phyloP scores from a whole-genome alignment of 2,888 invertebrate species.

The Acanthopleura granulata region DNA sequence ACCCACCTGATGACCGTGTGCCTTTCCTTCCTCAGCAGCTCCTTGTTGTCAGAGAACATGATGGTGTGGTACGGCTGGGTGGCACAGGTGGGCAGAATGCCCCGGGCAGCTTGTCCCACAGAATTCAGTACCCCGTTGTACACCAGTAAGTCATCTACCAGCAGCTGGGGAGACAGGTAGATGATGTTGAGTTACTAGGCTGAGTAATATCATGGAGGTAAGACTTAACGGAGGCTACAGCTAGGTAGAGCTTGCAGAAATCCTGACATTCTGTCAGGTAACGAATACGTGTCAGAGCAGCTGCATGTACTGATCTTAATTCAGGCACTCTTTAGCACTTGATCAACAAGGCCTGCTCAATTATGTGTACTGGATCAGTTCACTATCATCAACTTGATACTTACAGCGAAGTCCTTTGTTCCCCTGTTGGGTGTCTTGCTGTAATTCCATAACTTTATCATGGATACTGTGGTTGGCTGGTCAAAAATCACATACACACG shows the following conservation, averaged over 20 bases:
- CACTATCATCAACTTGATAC: constrained; percentile 47
- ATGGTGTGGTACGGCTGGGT: constrained; percentile 66
- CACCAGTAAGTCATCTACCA: constrained; percentile 85
- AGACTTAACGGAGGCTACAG: no score
- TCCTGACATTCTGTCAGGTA: no score
- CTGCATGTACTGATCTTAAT: no score
- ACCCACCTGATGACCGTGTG: constrained; percentile 71
- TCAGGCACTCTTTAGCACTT: no score
- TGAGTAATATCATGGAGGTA: no score
- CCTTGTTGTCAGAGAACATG: constrained; percentile 68
- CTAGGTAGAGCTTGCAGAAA: no score
- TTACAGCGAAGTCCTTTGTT: constrained; percentile 86
- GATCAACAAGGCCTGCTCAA: no score
- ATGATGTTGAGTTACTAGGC: no score
- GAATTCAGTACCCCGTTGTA: constrained; percentile 80
- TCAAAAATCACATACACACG: constrained; percentile 86
- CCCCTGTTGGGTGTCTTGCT: constrained; percentile 83
- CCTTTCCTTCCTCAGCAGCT: constrained; percentile 59
- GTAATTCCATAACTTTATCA: constrained; percentile 87
- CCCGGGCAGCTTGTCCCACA: constrained; percentile 50
- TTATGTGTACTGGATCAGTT: no score
- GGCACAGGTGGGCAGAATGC: constrained; percentile 61
- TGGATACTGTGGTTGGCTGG: constrained; percentile 79
- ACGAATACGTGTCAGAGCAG: no score
- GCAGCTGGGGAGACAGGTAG: constrained; percentile 73